Conservation (phyloP, 2,888 invertebrate genomes). For the Psococerastis gibbosa region DNA sequence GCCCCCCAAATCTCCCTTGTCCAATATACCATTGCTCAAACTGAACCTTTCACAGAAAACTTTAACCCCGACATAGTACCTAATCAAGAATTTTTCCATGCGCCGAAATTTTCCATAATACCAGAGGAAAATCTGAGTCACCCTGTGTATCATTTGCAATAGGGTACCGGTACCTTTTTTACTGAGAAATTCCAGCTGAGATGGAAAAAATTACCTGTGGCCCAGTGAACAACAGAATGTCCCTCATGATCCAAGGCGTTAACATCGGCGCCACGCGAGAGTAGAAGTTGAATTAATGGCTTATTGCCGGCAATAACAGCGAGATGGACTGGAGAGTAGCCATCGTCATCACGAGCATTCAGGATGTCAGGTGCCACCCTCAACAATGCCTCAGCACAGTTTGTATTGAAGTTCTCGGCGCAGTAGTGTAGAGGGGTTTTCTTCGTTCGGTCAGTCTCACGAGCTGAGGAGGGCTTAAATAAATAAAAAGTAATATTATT, state of each 20-base stretch:
- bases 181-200: too few species aligned
- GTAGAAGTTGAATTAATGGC: constrained; percentile 63
- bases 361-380: constrained; percentile 73
- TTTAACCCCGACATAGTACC: too few species aligned
- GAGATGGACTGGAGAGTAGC: constrained; percentile 85
- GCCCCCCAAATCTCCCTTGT: too few species aligned
- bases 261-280: constrained; percentile 77
- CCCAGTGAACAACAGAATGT: constrained; percentile 95
- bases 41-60: too few species aligned
- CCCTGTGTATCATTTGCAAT: too few species aligned
- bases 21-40: too few species aligned
- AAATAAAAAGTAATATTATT: constrained; percentile 12
- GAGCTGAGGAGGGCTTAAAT: constrained; percentile 37
- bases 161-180: too few species aligned
- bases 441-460: constrained; percentile 58
- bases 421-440: constrained; percentile 90
- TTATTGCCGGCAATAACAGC: constrained; percentile 88
- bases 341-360: constrained; percentile 76
- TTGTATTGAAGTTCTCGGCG: constrained; percentile 44
- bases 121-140: too few species aligned
- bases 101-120: too few species aligned
- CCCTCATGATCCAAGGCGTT: constrained; percentile 82
- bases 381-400: constrained; percentile 49
- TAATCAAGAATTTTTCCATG: too few species aligned
- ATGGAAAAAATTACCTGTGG: constrained; percentile 59